Base-by-base conservation (phyloP, 2,797 vertebrate genomes). In the Pteronotus mesoamericanus region DNA sequence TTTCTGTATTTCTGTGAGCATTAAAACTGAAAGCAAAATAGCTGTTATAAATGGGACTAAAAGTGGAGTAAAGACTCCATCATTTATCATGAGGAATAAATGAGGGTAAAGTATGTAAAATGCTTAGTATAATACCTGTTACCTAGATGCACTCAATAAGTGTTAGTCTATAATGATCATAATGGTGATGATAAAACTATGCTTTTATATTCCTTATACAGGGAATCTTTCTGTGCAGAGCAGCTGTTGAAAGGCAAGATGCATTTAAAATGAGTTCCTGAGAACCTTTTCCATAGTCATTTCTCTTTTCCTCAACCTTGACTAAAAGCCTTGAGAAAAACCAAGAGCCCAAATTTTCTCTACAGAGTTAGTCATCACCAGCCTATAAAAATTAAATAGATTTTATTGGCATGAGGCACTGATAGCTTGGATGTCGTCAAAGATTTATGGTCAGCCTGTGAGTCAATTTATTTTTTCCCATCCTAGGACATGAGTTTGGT, bases 241-340 rank as follows among this genome's bases (percentile, higher is more conserved):
- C 19, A 59, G 26, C 34, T 74, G 64, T 46, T 59, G 55, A 61
- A 18, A 91, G 48, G 72, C 9, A 87, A 75, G 61, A 85, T 46
- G 32, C 87, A 22, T 90, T 92, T 77, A 29, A 82, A 95, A 83
- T 48, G 64, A 89, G 15, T 42, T 59, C 24, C 55, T 26, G 4
- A 90, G 64, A 82, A 80, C 8, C 22, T 79, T 86, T 88, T 34
- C 44, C 29, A 34, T 24, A 69, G n/a, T 34, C 22, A 26, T 21
- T 66, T 9, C 42, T 24, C 66, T 51, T 87, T 93, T 69, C 37
- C 78, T 88, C 32, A 59, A 89, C 44, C 10, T 78, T 80, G 48
- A 78, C 48, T 72, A 79, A 94, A 97, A 84, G 29, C n/a, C 26
- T 86, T 84, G 42, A 84, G 91, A 85, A 96, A 89, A 95, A 86